These are phyloP conservation scores for Gallinago jamesoni DNA, from an alignment of 2,113 vertebrate species.

Conservation along the genomic window DNA sequence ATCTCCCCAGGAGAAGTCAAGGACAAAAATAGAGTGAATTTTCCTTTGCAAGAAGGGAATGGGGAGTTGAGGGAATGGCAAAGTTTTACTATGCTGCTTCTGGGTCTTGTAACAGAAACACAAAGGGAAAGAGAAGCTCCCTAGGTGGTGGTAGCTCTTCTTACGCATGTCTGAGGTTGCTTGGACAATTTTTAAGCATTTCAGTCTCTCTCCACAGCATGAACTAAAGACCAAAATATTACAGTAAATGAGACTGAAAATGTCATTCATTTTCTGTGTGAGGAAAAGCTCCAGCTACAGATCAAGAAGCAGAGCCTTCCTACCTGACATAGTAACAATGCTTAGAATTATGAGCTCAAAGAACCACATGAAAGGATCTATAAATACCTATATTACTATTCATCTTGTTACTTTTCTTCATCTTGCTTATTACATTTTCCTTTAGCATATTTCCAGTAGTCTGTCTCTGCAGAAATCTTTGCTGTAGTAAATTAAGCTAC, in stretches of 20 bases:
- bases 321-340: neutral
- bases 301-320: neutral
- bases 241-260: neutral
- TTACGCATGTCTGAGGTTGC: neutral
- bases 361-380: neutral
- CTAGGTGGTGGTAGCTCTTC: neutral
- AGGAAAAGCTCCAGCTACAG: neutral
- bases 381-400: neutral
- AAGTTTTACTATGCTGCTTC: neutral
- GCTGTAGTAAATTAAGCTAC: neutral
- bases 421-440: neutral
- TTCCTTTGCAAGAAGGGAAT: neutral
- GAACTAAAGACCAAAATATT: neutral
- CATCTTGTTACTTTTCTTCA: neutral
- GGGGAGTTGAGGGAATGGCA: neutral
- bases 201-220: neutral
- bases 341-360: neutral
- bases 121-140: neutral
- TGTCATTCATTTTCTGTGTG: neutral
- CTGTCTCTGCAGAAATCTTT: neutral
- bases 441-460: neutral
- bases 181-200: neutral
- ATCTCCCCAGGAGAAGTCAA: neutral
- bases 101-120: neutral
- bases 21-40: neutral